A percentile compares a stretch with the other conserved stretches of the same genome.
Conservation (phyloP, 2,888 invertebrate species). For the Hedya salicella region DNA sequence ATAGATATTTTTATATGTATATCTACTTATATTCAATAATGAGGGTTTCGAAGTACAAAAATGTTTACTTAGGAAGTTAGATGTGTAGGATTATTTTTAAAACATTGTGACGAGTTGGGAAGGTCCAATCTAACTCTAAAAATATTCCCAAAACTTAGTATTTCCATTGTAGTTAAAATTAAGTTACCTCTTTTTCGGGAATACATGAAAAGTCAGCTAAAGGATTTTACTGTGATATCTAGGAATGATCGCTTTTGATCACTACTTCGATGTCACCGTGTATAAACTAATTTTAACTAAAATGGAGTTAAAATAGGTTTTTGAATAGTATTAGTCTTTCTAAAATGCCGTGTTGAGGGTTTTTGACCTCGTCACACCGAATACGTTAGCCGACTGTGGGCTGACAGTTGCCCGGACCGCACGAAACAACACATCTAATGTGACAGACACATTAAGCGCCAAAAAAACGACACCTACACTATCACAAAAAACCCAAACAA, state of each 20-base stretch:
- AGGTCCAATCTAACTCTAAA: conserved; percentile 2
- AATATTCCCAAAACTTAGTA: conserved; percentile 1
- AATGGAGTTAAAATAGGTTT: neutral
- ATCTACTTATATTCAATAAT: conserved; percentile 18
- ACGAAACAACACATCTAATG: too few species aligned
- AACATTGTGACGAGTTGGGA: conserved; percentile 12
- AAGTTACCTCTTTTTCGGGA: too few species aligned
- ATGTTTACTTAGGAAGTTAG: conserved; percentile 21
- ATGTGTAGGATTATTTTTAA: conserved; percentile 17
- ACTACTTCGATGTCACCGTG: neutral
- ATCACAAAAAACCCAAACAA: conserved; percentile 45
- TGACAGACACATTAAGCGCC: neutral
- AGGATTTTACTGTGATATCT: too few species aligned
- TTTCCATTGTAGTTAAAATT: neutral
- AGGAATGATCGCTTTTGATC: neutral
- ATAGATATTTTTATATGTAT: neutral
- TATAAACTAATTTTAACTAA: neutral
- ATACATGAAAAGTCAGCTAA: too few species aligned
- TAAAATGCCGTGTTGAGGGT: conserved; percentile 18
- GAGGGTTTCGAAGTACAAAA: conserved; percentile 18
- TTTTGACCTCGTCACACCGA: neutral
- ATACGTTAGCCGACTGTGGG: too few species aligned
- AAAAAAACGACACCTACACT: conserved; percentile 24
- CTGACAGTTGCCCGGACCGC: too few species aligned
- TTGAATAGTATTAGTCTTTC: neutral